A percentile compares a stretch with the other conserved stretches of the same genome.
Evolutionary conservation across 2,888 invertebrate genomes (phyloP).

Genomic region (Gonocerus acuteangulatus): DNA sequence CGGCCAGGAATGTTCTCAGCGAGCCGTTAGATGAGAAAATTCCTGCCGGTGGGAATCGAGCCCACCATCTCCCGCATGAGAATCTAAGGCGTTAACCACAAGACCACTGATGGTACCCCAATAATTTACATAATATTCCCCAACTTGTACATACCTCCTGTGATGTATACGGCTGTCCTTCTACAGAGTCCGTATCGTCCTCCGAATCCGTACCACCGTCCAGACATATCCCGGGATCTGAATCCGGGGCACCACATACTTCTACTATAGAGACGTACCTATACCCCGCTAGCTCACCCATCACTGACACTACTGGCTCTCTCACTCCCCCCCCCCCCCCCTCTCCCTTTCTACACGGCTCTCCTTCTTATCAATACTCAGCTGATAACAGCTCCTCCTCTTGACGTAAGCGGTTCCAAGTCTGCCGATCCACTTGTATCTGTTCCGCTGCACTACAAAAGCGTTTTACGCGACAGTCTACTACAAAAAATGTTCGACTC

Average conservation of each 20-base stretch:
- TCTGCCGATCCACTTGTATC: too few species aligned
- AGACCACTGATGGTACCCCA: too few species aligned
- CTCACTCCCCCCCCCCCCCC: not conserved
- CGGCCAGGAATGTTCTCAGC: too few species aligned
- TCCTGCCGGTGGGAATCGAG: too few species aligned
- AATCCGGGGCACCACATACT: conserved; percentile 19
- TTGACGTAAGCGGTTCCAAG: too few species aligned
- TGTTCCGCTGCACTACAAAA: too few species aligned
- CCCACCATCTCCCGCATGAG: too few species aligned
- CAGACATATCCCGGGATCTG: conserved; percentile 30
- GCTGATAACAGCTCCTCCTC: not conserved
- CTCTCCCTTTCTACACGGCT: not conserved
- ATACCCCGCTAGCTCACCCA: conserved; percentile 22
- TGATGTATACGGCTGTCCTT: not conserved
- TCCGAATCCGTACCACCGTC: conserved; percentile 31
- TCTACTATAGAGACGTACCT: conserved; percentile 33
- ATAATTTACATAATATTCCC: too few species aligned
- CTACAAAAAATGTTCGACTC: too few species aligned
- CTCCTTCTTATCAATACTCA: not conserved
- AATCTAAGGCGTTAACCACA: too few species aligned
- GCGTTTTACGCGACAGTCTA: too few species aligned
- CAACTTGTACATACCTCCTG: not conserved
- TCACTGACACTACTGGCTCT: not conserved
- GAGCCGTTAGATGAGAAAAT: too few species aligned
- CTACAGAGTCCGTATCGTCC: conserved; percentile 5